phyloP scores from a whole-genome alignment of 1,140 invertebrate genomes.

The Cyclargus thomasi region DNA sequence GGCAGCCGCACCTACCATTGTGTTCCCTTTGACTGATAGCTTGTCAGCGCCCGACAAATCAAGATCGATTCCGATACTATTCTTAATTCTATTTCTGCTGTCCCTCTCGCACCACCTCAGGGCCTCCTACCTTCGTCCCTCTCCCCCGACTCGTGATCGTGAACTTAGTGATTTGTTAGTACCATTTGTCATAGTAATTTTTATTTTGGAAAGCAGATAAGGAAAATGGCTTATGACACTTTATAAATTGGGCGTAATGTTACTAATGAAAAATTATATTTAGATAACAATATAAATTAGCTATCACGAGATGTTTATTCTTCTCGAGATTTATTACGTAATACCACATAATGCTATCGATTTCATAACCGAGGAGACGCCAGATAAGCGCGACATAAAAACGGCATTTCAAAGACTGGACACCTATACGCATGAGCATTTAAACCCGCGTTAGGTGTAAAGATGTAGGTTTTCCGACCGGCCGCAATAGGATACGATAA shows the following conservation, averaged over 20 bases:
- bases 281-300: conserved; percentile 18
- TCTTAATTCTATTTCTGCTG: conserved; percentile 51
- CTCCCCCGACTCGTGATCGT: conserved; percentile 39
- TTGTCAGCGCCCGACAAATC: conserved; percentile 66
- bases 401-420: not conserved
- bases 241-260: conserved; percentile 45
- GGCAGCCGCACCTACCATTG: conserved; percentile 53
- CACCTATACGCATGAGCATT: not conserved
- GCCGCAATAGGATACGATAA: conserved; percentile 26
- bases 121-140: conserved; percentile 30
- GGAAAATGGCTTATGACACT: conserved; percentile 47
- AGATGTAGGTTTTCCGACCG: conserved; percentile 19
- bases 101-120: conserved; percentile 32
- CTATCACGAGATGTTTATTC: conserved; percentile 20
- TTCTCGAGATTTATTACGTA: not conserved
- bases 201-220: conserved; percentile 50
- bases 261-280: conserved; percentile 27
- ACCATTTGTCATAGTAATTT: conserved; percentile 60
- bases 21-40: conserved; percentile 58
- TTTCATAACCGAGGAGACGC: conserved; percentile 12
- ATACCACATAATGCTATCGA: conserved; percentile 4
- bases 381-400: conserved; percentile 3
- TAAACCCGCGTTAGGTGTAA: not conserved
- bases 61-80: conserved; percentile 66
- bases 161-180: conserved; percentile 40